Percentiles rank a stretch among this genome's conserved stretches.
Conservation (phyloP, 1,140 invertebrate species). For the Arion vulgaris region DNA sequence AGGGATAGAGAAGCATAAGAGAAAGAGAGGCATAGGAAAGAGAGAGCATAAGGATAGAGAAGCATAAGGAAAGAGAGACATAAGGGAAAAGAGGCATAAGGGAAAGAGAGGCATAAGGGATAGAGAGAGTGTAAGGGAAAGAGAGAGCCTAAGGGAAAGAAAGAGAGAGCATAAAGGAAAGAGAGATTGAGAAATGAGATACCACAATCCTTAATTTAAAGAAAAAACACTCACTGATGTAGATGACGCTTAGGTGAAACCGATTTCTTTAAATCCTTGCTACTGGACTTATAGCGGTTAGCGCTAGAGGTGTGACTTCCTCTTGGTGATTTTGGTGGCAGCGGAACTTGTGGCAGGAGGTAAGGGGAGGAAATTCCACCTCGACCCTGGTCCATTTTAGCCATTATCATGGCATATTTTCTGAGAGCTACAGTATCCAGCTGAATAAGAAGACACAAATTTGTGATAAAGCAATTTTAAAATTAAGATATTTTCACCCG, state of each 20-base stretch:
- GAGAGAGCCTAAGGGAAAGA: no score
- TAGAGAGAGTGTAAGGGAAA: no score
- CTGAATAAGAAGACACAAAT: constrained; percentile 42
- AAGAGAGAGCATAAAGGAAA: no score
- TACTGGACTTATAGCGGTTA: background rate
- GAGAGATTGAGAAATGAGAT: no score
- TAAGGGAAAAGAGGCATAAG: no score
- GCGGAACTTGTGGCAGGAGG: constrained; percentile 51
- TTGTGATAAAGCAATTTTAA: background rate
- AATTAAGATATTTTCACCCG: background rate
- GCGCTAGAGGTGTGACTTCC: constrained; percentile 39
- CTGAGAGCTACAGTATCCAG: constrained; percentile 61
- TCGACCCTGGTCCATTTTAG: constrained; percentile 54
- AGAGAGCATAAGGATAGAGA: no score
- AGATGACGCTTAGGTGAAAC: background rate
- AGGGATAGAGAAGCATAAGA: no score
- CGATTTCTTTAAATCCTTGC: background rate
- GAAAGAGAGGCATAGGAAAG: no score
- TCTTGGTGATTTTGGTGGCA: constrained; percentile 54
- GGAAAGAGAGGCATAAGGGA: no score
- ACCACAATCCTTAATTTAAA: no score
- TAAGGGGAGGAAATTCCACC: constrained; percentile 63
- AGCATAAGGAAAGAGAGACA: no score
- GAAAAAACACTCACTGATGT: background rate
- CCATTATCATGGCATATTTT: constrained; percentile 62